Evolutionary conservation across 2,888 invertebrate species (phyloP).

Genomic region (Ptychoptera albimana): DNA sequence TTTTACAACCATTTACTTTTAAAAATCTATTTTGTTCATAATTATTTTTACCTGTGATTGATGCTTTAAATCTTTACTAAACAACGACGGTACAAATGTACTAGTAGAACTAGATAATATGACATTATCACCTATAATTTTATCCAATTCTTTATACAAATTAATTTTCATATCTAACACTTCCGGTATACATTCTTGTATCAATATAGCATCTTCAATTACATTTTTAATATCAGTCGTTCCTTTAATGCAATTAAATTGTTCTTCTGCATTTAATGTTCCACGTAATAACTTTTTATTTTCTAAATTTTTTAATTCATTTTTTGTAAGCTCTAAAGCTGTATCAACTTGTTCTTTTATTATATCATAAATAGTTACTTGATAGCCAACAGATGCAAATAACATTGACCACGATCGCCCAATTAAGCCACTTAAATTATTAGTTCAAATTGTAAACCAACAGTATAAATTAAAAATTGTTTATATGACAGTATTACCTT

Average conservation of each 20-base stretch:
- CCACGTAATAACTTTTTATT: conserved; percentile 60
- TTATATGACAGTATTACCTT: conserved; percentile 36
- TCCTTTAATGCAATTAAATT: conserved; percentile 64
- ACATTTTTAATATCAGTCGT: conserved; percentile 47
- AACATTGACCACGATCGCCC: conserved; percentile 96
- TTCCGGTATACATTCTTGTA: conserved; percentile 93
- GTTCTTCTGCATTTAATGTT: conserved; percentile 52
- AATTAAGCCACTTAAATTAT: conserved; percentile 67
- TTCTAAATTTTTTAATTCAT: conserved; percentile 56
- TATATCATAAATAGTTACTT: conserved; percentile 76
- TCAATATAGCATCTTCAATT: conserved; percentile 58
- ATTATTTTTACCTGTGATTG: conserved; percentile 34
- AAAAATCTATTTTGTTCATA: not conserved
- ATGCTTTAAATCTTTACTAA: conserved; percentile 67
- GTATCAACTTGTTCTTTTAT: conserved; percentile 54
- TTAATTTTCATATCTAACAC: conserved; percentile 66
- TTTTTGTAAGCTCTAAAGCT: conserved; percentile 56
- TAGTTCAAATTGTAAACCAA: not conserved
- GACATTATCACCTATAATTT: conserved; percentile 52
- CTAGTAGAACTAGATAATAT: conserved; percentile 90
- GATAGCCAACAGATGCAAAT: conserved; percentile 83
- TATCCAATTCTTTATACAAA: conserved; percentile 64
- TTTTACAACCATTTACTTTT: not conserved
- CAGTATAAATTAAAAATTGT: not conserved
- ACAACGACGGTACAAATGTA: conserved; percentile 75